These are phyloP conservation scores for Andrena cerasifolii DNA, from an alignment of 1,140 invertebrate genomes.

Conservation along the genomic window DNA sequence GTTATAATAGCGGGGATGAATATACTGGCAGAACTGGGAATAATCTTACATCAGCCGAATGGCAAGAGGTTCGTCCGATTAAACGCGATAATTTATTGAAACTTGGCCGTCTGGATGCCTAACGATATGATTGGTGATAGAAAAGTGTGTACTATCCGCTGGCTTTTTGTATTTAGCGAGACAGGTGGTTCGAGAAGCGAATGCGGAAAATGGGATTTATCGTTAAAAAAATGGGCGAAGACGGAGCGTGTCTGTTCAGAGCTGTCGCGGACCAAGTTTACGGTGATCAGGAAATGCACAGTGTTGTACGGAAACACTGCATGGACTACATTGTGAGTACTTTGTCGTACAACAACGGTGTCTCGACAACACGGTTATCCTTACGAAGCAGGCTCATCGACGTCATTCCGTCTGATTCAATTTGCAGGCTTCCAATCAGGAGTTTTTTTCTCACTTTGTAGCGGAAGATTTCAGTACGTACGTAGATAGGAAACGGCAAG, in stretches of 20 bases:
- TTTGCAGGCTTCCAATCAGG: slow-evolving; percentile 90
- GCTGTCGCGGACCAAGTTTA: slow-evolving; percentile 96
- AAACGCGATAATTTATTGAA: neutral
- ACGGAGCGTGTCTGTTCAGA: slow-evolving; percentile 96
- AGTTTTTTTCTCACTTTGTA: slow-evolving; percentile 96
- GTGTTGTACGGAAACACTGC: slow-evolving; percentile 91
- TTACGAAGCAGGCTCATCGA: no score
- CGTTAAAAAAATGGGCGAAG: slow-evolving; percentile 95
- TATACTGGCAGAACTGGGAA: slow-evolving; percentile 84
- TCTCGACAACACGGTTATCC: no score
- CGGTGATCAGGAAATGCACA: slow-evolving; percentile 96
- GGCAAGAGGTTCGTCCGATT: slow-evolving; percentile 82
- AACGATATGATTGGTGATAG: neutral
- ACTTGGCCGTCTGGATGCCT: neutral
- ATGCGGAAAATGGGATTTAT: slow-evolving; percentile 89
- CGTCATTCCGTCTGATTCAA: no score
- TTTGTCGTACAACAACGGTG: no score
- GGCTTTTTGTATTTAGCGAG: slow-evolving; percentile 79
- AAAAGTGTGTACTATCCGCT: neutral
- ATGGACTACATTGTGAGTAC: slow-evolving; percentile 95
- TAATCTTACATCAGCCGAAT: slow-evolving; percentile 84
- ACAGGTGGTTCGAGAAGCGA: slow-evolving; percentile 88
- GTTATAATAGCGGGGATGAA: slow-evolving; percentile 91
- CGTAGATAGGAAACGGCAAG: slow-evolving; percentile 89
- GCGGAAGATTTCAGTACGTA: slow-evolving; percentile 96